Evolutionary conservation across 2,113 vertebrate genomes (phyloP).

Genomic region (Nyctibius bracteatus): DNA sequence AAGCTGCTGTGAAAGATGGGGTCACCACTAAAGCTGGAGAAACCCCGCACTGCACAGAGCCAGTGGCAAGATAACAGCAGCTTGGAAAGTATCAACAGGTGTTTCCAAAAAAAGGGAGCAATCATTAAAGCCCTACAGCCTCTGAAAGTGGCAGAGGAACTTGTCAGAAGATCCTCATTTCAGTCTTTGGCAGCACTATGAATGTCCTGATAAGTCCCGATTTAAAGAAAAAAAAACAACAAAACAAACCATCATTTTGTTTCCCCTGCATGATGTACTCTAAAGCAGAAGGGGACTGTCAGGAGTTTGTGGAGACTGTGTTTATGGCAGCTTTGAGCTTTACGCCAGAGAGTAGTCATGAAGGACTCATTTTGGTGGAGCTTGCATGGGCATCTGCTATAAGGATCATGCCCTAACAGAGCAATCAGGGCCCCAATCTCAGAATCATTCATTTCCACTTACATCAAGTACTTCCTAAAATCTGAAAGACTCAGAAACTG

Average conservation of each 20-base stretch:
- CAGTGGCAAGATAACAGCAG: neutral
- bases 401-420: neutral
- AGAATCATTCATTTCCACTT: neutral
- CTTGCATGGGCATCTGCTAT: neutral
- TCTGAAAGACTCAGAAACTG: constrained; percentile 20
- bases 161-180: neutral
- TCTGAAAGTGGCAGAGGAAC: neutral
- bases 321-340: neutral
- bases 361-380: neutral
- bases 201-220: neutral
- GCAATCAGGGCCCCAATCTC: neutral
- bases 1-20: neutral
- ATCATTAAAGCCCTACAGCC: neutral
- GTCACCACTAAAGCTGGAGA: neutral
- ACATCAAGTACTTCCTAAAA: neutral
- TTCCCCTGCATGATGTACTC: neutral
- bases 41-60: neutral
- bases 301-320: neutral
- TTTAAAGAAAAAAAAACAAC: neutral
- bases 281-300: neutral
- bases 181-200: neutral
- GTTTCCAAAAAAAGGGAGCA: neutral
- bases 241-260: neutral
- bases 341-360: neutral
- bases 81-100: neutral